Base-by-base conservation (phyloP, 1,140 invertebrate genomes). In the Delia radicum region DNA sequence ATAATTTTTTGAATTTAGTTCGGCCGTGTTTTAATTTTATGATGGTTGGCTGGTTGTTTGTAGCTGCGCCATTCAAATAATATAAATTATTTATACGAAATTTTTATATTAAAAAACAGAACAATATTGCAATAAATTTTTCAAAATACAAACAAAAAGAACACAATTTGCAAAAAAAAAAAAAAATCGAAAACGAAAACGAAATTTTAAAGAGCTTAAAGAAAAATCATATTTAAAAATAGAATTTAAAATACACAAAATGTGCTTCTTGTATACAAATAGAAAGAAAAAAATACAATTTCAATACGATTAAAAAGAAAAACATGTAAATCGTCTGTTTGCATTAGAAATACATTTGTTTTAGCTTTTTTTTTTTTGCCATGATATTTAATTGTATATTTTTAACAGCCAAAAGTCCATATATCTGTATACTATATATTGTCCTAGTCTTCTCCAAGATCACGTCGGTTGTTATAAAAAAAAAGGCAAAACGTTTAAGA, bases 271-370 rank as follows among this genome's bases (percentile, higher is more conserved):
- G 37, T 37, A 71, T 71, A 37, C 29, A 42, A 18, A 74, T 28
- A 73, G n/a, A n/a, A n/a, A 42, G 42, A 29, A 48, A 28, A 24
- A 55, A 46, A 8, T 31, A 62, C 61, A n/a, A n/a, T 61, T 74
- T 74, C 63, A 55, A 74, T 63, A 65, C 15, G 37, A 37, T 65
- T 37, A 74, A 65, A 74, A 37, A 74, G 74, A 29, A 81, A n/a
- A 72, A 81, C 80, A 83, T 82, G 82, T 84, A 84, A 84, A 84
- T 84, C 80, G 79, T 84, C 82, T 79, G 80, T 79, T 84, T 84
- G 82, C 82, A 84, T 84, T 84, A 81, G 81, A 79, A 80, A 84
- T 80, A 74, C 77, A 75, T 78, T 83, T 83, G 80, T 84, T 84
- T 81, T 74, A 24, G 18, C 26, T 28, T 24, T 15, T 42, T 42